phyloP scores from a whole-genome alignment of 2,797 vertebrate genomes.

The Pantherophis alleghaniensis region DNA sequence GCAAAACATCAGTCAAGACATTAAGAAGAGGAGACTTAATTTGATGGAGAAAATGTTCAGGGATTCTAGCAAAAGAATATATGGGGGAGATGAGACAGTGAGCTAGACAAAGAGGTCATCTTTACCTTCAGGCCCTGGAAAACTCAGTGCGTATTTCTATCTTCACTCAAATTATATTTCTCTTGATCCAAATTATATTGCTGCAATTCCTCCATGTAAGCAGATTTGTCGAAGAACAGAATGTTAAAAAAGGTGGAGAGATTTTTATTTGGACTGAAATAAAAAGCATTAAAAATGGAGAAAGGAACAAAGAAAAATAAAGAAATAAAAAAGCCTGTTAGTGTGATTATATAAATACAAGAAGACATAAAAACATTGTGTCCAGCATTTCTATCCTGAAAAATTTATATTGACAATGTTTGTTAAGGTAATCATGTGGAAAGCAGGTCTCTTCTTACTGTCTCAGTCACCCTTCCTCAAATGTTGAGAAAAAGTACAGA shows the following conservation, averaged over 20 bases:
- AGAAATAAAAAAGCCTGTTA: background rate
- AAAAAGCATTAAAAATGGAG: background rate
- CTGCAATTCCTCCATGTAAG: background rate
- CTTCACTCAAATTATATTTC: background rate
- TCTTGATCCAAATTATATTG: background rate
- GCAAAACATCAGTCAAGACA: slow-evolving; percentile 57
- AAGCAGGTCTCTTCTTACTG: background rate
- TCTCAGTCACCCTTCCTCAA: background rate
- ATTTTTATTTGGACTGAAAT: background rate
- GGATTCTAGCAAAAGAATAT: slow-evolving; percentile 9
- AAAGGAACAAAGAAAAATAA: background rate
- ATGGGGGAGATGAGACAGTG: background rate
- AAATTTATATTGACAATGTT: background rate
- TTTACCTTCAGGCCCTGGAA: slow-evolving; percentile 12
- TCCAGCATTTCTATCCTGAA: background rate
- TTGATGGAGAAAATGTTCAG: slow-evolving; percentile 38
- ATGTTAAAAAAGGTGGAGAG: background rate
- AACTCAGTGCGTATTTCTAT: background rate
- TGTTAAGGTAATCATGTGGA: background rate
- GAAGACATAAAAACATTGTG: background rate
- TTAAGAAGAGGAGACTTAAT: slow-evolving; percentile 31
- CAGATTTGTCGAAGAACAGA: background rate
- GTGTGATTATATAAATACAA: background rate
- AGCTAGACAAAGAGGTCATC: slow-evolving; percentile 37
- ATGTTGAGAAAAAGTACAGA: background rate